These are phyloP conservation scores for Euplagia quadripunctaria DNA, from an alignment of 2,888 invertebrate genomes.

Conservation along the genomic window DNA sequence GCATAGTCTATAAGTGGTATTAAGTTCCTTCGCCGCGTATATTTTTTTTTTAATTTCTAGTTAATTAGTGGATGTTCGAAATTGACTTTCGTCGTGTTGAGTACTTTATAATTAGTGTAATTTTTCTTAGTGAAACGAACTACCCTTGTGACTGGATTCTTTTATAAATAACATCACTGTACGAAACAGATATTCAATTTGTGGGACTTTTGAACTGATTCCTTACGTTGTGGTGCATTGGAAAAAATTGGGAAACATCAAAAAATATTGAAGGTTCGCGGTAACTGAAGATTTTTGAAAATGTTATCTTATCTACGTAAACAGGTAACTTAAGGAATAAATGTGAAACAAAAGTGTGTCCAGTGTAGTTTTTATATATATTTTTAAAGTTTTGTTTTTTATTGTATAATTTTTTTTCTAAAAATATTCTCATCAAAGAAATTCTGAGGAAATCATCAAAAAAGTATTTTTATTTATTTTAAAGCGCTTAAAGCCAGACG, in stretches of 20 bases:
- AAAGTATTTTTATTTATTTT: not conserved
- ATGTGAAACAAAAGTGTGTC: conserved; percentile 13
- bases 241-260: conserved; percentile 39
- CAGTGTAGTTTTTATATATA: conserved; percentile 6
- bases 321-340: conserved; percentile 45
- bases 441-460: not conserved
- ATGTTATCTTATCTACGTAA: conserved; percentile 30
- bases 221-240: conserved; percentile 64
- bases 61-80: conserved; percentile 69
- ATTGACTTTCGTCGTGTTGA: conserved; percentile 67
- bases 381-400: conserved; percentile 20
- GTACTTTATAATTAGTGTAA: conserved; percentile 66
- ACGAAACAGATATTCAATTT: conserved; percentile 60
- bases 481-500: not conserved
- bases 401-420: not conserved
- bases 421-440: conserved; percentile 22
- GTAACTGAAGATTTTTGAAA: conserved; percentile 37
- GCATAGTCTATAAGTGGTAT: conserved; percentile 86
- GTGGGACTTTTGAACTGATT: conserved; percentile 60
- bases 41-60: conserved; percentile 60
- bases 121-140: conserved; percentile 68
- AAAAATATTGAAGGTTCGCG: conserved; percentile 37
- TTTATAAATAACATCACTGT: conserved; percentile 49
- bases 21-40: conserved; percentile 82
- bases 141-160: conserved; percentile 61